phyloP scores from a whole-genome alignment of 1,140 invertebrate species.

The Drosophila bifasciata region DNA sequence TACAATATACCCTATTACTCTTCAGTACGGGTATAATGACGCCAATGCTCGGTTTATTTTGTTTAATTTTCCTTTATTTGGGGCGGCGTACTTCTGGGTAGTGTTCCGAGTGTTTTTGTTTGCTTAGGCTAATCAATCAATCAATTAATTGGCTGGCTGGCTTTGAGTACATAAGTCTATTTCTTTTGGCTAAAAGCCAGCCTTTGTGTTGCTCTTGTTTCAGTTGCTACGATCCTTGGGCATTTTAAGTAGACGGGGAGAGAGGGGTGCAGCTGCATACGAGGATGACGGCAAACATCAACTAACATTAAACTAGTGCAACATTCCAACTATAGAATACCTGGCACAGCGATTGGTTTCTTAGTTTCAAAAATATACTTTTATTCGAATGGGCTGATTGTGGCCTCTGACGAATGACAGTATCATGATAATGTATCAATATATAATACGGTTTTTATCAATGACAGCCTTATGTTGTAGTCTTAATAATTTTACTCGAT shows the following conservation, averaged over 20 bases:
- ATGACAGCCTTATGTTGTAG: too few relatives aligned
- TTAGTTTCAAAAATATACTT: too few relatives aligned
- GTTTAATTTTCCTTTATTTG: constrained; percentile 31
- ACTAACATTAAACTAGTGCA: not conserved
- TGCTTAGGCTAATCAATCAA: constrained; percentile 55
- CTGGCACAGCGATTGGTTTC: too few relatives aligned
- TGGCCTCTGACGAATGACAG: too few relatives aligned
- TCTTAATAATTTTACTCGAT: too few relatives aligned
- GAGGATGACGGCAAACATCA: constrained; percentile 8
- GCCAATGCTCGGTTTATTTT: constrained; percentile 48
- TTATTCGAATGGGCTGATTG: too few relatives aligned
- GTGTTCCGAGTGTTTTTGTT: constrained; percentile 11
- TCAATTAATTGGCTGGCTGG: constrained; percentile 49
- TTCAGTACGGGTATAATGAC: too few relatives aligned
- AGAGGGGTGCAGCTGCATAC: not conserved
- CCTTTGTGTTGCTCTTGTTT: constrained; percentile 31
- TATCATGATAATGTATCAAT: too few relatives aligned
- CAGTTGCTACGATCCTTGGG: constrained; percentile 8
- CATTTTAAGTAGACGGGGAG: constrained; percentile 28
- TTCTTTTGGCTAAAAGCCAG: constrained; percentile 55
- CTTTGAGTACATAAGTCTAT: constrained; percentile 54
- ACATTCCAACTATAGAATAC: too few relatives aligned
- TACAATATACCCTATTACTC: too few relatives aligned
- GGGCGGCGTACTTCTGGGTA: constrained; percentile 4
- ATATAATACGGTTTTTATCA: too few relatives aligned